Evolutionary conservation across 2,797 vertebrate species (phyloP).

Genomic region (Simalia tracyae): DNA sequence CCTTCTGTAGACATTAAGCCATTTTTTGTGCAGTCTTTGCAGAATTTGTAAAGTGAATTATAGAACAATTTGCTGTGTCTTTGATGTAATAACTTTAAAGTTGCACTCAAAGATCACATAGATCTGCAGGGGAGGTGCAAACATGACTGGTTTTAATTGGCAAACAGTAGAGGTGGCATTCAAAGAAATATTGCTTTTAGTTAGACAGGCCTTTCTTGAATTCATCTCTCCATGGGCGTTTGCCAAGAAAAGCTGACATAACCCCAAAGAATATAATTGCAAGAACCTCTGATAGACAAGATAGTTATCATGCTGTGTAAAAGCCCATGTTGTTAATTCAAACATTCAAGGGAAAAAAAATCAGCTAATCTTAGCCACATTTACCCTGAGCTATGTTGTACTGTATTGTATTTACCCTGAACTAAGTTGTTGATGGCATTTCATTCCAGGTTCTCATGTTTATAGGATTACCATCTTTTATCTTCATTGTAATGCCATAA

Average conservation of each 20-base stretch:
- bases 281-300: background rate
- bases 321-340: background rate
- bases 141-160: constrained; percentile 46
- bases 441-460: background rate
- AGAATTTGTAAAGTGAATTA: constrained; percentile 81
- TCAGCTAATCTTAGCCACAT: background rate
- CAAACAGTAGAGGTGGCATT: background rate
- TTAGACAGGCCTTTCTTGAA: background rate
- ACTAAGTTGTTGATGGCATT: background rate
- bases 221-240: constrained; percentile 15
- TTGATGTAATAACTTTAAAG: constrained; percentile 78
- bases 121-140: constrained; percentile 66
- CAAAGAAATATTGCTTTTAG: background rate
- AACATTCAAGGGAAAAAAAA: constrained; percentile 5
- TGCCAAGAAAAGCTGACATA: constrained; percentile 24
- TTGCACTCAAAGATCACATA: constrained; percentile 67
- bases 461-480: constrained; percentile 4
- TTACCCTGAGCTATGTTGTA: background rate
- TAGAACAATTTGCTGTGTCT: constrained; percentile 78
- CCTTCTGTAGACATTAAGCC: constrained; percentile 77
- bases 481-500: background rate
- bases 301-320: constrained; percentile 28
- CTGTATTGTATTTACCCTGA: background rate
- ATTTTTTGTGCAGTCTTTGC: constrained; percentile 77
- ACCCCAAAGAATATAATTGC: constrained; percentile 9